phyloP scores from a whole-genome alignment of 1,140 invertebrate genomes.

The Aporrectodea caliginosa region DNA sequence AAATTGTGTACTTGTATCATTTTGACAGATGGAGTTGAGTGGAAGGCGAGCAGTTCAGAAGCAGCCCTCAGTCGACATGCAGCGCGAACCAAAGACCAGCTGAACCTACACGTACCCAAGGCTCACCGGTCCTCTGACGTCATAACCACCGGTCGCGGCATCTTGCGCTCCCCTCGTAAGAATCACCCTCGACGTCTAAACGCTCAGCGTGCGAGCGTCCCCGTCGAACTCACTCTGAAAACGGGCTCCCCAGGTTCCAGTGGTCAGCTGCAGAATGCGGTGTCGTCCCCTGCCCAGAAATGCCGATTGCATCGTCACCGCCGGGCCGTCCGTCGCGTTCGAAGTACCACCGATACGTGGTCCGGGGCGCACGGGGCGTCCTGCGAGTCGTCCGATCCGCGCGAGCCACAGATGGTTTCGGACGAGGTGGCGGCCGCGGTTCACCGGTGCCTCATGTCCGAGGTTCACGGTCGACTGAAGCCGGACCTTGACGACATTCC shows the following conservation, averaged over 20 bases:
- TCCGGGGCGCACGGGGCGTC: conserved; percentile 25
- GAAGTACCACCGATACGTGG: conserved; percentile 50
- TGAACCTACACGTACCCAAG: neutral
- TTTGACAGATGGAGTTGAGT: neutral
- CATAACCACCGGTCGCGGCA: neutral
- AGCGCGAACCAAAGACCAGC: neutral
- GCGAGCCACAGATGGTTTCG: neutral
- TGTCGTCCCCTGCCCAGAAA: neutral
- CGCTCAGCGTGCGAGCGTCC: neutral
- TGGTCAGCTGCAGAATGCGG: neutral
- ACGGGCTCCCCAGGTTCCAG: neutral
- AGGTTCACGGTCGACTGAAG: neutral
- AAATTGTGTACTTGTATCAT: neutral
- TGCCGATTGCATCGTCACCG: conserved; percentile 19
- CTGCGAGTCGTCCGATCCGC: neutral
- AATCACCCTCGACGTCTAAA: conserved; percentile 7
- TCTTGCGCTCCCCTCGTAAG: conserved; percentile 2
- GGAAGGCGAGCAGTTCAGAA: neutral
- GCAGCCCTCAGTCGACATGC: neutral
- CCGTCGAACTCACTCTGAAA: neutral
- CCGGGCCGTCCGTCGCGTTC: conserved; percentile 41
- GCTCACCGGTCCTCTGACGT: neutral
- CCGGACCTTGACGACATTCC: neutral
- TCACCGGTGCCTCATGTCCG: neutral
- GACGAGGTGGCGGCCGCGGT: neutral